Conservation (phyloP, 2,797 vertebrate genomes). For the Anas capensis region DNA sequence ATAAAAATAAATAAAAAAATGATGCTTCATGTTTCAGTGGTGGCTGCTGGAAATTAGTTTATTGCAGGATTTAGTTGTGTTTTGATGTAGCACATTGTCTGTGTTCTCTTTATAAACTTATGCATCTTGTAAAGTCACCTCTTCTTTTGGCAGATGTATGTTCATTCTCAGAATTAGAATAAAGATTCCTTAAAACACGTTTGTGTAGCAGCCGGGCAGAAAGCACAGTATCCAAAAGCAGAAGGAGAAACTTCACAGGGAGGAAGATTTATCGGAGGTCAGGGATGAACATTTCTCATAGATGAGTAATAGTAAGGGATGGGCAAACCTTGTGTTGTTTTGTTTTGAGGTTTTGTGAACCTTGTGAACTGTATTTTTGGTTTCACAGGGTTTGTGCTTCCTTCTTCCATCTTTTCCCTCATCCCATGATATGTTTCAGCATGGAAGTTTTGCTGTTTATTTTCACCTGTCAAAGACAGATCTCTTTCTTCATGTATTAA, state of each 20-base stretch:
- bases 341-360: conserved; percentile 63
- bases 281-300: conserved; percentile 35
- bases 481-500: not conserved
- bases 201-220: not conserved
- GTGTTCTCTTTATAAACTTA: not conserved
- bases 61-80: not conserved
- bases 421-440: not conserved
- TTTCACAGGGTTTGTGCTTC: conserved; percentile 27
- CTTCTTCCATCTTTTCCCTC: not conserved
- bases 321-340: conserved; percentile 52
- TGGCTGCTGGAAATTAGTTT: not conserved
- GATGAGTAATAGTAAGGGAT: conserved; percentile 64
- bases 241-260: not conserved
- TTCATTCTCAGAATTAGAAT: not conserved
- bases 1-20: not conserved
- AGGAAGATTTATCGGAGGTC: conserved; percentile 33
- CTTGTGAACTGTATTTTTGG: conserved; percentile 49
- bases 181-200: not conserved
- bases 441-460: not conserved
- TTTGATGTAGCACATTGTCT: rapidly evolving
- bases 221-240: not conserved
- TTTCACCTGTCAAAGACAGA: not conserved
- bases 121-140: not conserved
- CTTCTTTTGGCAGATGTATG: not conserved
- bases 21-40: not conserved